Evolutionary conservation across 2,888 invertebrate genomes (phyloP).

Genomic region (Sarcophaga rosellei): DNA sequence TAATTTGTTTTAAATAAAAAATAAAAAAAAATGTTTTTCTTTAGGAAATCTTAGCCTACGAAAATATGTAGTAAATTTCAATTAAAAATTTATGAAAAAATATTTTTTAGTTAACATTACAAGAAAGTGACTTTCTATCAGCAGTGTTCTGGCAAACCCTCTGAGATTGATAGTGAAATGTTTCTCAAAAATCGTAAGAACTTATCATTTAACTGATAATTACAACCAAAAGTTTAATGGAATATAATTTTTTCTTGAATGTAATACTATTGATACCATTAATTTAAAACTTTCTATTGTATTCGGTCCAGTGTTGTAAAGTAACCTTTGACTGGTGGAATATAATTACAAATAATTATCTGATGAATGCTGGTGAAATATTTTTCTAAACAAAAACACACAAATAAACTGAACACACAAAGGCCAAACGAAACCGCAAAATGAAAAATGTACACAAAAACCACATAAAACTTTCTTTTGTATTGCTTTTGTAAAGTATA

Average conservation of each 20-base stretch:
- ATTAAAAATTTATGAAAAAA: too few species aligned
- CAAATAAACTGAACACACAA: background rate
- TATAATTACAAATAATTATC: slow-evolving; percentile 19
- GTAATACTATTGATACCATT: background rate
- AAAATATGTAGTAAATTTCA: background rate
- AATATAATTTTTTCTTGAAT: background rate
- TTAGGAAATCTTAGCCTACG: too few species aligned
- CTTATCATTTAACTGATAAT: too few species aligned
- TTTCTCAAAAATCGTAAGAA: too few species aligned
- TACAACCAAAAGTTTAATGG: too few species aligned
- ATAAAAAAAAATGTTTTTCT: background rate
- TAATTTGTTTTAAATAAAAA: background rate
- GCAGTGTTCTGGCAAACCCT: too few species aligned
- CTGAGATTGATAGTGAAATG: too few species aligned
- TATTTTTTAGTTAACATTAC: too few species aligned
- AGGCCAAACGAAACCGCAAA: slow-evolving; percentile 26
- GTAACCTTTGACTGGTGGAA: background rate
- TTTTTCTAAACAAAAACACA: background rate
- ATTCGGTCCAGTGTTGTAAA: background rate
- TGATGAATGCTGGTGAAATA: background rate
- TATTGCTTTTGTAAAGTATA: background rate
- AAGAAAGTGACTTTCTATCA: too few species aligned
- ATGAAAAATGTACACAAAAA: slow-evolving; percentile 29
- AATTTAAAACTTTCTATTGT: background rate
- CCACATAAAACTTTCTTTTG: slow-evolving; percentile 6